Base-by-base conservation (phyloP, 2,797 vertebrate genomes). In the Florisuga fusca region DNA sequence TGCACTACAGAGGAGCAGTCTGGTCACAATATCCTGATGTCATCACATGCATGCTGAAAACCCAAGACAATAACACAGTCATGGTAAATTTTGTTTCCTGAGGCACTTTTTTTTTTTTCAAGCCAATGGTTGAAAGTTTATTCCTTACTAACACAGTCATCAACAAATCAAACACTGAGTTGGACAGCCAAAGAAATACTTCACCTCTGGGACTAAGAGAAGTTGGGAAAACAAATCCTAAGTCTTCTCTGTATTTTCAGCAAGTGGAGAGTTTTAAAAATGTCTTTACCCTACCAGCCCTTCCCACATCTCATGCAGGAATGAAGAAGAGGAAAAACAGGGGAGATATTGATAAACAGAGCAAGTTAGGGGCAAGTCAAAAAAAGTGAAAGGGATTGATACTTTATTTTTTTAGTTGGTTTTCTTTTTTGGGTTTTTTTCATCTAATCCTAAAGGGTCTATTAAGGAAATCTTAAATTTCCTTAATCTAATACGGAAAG, bases 211-310 rank as follows among this genome's bases (percentile, higher is more conserved):
- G 83, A 84, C 34, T 34, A 80, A 77, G 80, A 23, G 41, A 34
- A 46, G 38, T 53, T 51, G 34, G 31, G 54, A 80, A 33, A 57
- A 74, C 5, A 43, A 78, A 36, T 8, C 54, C 10, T 27, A 12
- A 69, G 8, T 11, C 10, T 75, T 34, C 27, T 34, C 16, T 43
- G 33, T 5, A 9, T 64, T 34, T 71, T 77, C 46, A 89, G 17
- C 51, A 34, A 2, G 4, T 4, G 3, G 1, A 1, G 5, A n/a
- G 16, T 8, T 63, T 50, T 27, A 4, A 33, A 34, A 33, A 6
- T 2, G 5, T 8, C 48, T 90, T 63, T 34, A 82, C 5, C 10
- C 27, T 64, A 21, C 5, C 17, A 53, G 15, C 8, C 3, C 1
- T 21, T 84, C 16, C 18, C 33, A 61, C 15, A 29, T 4, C 22